Conservation (phyloP, 2,797 vertebrate genomes). For the Orientallactaga sibirica region DNA sequence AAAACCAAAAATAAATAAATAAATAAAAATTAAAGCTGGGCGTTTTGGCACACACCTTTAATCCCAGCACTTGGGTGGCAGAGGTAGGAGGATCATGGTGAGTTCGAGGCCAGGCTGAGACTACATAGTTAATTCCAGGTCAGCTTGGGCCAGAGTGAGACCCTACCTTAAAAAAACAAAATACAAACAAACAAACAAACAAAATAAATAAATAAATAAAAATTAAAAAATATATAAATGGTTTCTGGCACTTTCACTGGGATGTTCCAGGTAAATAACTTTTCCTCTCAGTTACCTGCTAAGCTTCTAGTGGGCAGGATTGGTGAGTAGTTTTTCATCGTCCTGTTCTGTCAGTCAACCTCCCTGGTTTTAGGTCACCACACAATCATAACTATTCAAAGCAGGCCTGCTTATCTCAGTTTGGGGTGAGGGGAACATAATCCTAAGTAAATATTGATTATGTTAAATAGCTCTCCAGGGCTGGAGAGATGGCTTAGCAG, state of each 20-base stretch:
- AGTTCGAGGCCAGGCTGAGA: too few species aligned
- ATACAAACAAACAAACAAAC: too few species aligned
- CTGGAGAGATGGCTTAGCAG: too few species aligned
- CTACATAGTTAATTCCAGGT: too few species aligned
- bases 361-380: not conserved
- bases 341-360: not conserved
- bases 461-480: conserved; percentile 7
- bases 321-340: not conserved
- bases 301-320: not conserved
- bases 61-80: too few species aligned
- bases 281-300: not conserved
- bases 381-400: not conserved
- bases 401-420: conserved; percentile 40
- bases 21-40: too few species aligned
- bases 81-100: too few species aligned
- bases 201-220: not conserved
- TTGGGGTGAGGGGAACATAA: not conserved
- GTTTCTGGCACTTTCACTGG: not conserved
- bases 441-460: conserved; percentile 32
- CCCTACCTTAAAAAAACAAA: too few species aligned
- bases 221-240: not conserved
- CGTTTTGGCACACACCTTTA: too few species aligned
- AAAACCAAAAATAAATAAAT: too few species aligned
- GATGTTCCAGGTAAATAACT: not conserved
- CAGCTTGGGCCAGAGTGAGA: too few species aligned